Percentiles rank a stretch among this genome's conserved stretches.
Conservation (phyloP, 2,888 invertebrate species). For the Eristalis intricaria region DNA sequence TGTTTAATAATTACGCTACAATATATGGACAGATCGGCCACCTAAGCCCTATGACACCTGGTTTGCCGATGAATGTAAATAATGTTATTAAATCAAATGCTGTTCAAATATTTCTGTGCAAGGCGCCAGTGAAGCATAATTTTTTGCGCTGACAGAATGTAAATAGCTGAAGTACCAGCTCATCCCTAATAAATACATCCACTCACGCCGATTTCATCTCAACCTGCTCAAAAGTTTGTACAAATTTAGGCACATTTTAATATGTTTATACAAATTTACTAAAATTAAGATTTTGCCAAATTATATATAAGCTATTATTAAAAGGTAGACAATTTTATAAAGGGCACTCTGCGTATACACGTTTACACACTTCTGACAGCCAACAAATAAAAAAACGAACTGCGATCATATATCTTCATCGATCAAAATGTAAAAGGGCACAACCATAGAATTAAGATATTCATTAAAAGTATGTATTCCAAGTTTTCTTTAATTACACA, state of each 20-base stretch:
- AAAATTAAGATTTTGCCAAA: background rate
- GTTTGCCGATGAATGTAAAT: too few species aligned
- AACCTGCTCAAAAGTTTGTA: background rate
- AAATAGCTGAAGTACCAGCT: too few species aligned
- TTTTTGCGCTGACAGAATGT: too few species aligned
- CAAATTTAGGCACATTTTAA: background rate
- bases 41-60: too few species aligned
- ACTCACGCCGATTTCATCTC: background rate
- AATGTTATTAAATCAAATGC: too few species aligned
- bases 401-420: background rate
- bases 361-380: background rate
- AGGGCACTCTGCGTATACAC: background rate
- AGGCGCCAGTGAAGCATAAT: too few species aligned
- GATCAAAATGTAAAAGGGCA: background rate
- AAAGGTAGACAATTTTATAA: background rate
- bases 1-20: too few species aligned
- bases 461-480: background rate
- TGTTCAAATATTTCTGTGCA: too few species aligned
- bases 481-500: background rate
- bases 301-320: background rate
- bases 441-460: slow-evolving; percentile 23
- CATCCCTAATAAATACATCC: background rate
- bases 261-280: background rate
- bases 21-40: too few species aligned
- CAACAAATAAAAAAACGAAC: background rate